Evolutionary conservation across 2,888 invertebrate species (phyloP), one percentile per base, ranked within the genome.

Genomic region (Octonoba sinensis): DNA sequence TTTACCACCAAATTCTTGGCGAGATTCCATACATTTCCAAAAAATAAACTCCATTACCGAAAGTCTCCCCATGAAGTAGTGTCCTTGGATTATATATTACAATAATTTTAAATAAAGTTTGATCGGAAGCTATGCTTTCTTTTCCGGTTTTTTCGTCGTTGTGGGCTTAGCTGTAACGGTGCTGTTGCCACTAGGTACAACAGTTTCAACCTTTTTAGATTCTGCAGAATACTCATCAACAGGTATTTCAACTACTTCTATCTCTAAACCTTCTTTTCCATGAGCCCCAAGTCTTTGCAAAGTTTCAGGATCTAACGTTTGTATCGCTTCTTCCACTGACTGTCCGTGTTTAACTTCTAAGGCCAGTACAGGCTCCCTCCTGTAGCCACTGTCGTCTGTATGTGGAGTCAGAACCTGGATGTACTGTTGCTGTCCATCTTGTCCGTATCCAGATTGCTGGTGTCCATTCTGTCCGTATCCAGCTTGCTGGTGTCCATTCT

Each of bases 221-320:
- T 82, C 82, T 3, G 71, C 59, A 67, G 67, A 49, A 59, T 82
- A 82, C 36, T 82, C 82, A 12, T 76, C 82, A 12, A 72, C 18
- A 18, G 75, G 82, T 27, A 82, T 67, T 67, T 82, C 76, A 15
- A 82, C 82, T 0, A 82, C 76, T 82, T 82, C 82, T 27, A 82
- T 76, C 49, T 82, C 82, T 16, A 82, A 60, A 13, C 82, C 82
- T n/a, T 82, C 66, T 62, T 82, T 76, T 13, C 76, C 71, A 18
- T 82, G 75, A 16, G 76, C 70, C 36, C 82, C 76, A 16, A 82
- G 47, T 22, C 66, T 71, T 36, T 76, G 49, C 18, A 82, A 51
- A 22, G 76, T 76, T 66, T 82, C 67, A 8, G 54, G 71, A 22
- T 82, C 82, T 16, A 82, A 54, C 27, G 82, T 44, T 46, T 82